Percentiles rank a stretch among this genome's conserved stretches.
Evolutionary conservation across 2,888 invertebrate species (phyloP).

Genomic region (Brenthis hecate): DNA sequence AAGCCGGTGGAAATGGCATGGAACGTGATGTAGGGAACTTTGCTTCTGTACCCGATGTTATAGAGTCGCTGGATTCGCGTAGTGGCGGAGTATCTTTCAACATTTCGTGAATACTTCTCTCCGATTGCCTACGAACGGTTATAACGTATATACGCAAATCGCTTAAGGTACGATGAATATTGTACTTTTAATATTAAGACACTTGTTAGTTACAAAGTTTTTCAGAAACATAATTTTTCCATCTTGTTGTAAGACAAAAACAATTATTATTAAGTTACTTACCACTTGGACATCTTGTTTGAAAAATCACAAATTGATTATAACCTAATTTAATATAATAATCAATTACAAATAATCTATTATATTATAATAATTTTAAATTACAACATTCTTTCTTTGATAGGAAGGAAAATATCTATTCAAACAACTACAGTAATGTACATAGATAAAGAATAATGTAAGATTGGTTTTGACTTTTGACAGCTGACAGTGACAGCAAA

Average conservation of each 20-base stretch:
- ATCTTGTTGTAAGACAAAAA: constrained; percentile 14
- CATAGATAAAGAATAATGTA: constrained; percentile 8
- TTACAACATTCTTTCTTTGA: constrained; percentile 17
- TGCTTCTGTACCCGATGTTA: constrained; percentile 88
- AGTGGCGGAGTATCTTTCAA: constrained; percentile 90
- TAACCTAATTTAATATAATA: constrained; percentile 15
- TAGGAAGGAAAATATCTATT: constrained; percentile 9
- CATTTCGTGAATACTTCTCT: constrained; percentile 92
- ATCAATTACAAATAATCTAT: constrained; percentile 1
- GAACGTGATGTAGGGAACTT: constrained; percentile 85
- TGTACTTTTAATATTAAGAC: neutral
- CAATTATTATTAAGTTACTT: constrained; percentile 36
- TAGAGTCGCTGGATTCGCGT: constrained; percentile 88
- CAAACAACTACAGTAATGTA: constrained; percentile 18
- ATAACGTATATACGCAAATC: neutral
- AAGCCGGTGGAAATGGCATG: constrained; percentile 87
- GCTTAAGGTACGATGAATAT: neutral
- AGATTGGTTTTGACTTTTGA: neutral
- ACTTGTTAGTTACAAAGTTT: neutral
- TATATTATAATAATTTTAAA: constrained; percentile 3
- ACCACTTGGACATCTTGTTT: constrained; percentile 71
- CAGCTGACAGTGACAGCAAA: neutral
- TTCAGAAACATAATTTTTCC: neutral
- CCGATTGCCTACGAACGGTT: constrained; percentile 70
- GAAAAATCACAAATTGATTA: constrained; percentile 22